Evolutionary conservation across 2,113 vertebrate species (phyloP), one percentile per base, ranked within the genome.

Genomic region (Saccopteryx bilineata): DNA sequence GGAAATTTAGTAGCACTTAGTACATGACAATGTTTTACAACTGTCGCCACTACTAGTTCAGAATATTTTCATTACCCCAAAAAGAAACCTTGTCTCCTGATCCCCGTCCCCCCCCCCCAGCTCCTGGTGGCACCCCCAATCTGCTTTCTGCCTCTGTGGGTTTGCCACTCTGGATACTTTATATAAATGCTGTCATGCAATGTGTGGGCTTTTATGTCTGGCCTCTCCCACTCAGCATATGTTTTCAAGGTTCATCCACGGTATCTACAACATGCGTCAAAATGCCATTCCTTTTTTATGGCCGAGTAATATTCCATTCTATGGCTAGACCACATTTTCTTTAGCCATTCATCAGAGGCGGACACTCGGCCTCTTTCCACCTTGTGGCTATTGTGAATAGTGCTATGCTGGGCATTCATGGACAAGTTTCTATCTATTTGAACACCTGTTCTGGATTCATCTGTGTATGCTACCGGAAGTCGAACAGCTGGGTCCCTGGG

Each of bases 51-150:
- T 18, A 7, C 58, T 24, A 8, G 33, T 9, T 60, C 24, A 48
- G 58, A 63, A 46, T 19, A 21, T 66, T 81, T n/a, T 74, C 71
- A 31, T 26, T 2, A 39, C 39, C n/a, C 65, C 19, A 5, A 5
- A 78, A 79, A 82, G 21, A 76, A 68, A 69, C 17, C n/a, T 56
- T 15, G 5, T 0, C 17, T 2, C 83, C 21, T 39, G 39, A 39
- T 39, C 31, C 3, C 1, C 1, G 0, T 2, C n/a, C 31, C 6
- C 12, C 0, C 1, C 17, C 33, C 60, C 76, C 17, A 1, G 63
- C 5, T 11, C 11, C 50, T 31, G 61, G 74, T 2, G 39, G 39
- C 52, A 58, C 14, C 24, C 3, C 23, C 10, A 2, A 14, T 23
- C 48, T 79, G 26, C 15, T 31, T 54, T 23, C 80, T 24, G 19